Percentiles rank a stretch among this genome's conserved stretches.
These are phyloP conservation scores for Leptinotarsa peninsularis DNA, from an alignment of 2,888 invertebrate genomes.

Conservation along the genomic window DNA sequence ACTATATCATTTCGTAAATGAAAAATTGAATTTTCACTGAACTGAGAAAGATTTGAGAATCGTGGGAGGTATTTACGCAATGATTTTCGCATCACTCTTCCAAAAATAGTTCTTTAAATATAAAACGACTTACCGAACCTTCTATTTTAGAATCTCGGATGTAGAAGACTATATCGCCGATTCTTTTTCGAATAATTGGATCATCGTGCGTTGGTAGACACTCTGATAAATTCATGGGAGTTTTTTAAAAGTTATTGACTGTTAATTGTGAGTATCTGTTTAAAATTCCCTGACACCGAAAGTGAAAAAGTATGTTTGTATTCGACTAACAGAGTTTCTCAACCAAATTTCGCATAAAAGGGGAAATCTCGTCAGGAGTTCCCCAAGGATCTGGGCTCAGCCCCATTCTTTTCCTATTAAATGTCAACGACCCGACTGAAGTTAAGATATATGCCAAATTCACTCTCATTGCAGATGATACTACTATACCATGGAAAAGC, in stretches of 20 bases:
- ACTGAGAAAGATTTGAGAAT: conserved; percentile 16
- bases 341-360: too few relatives aligned
- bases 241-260: background rate
- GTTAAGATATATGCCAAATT: too few relatives aligned
- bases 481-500: too few relatives aligned
- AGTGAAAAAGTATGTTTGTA: too few relatives aligned
- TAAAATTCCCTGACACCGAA: too few relatives aligned
- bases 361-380: too few relatives aligned
- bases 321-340: too few relatives aligned
- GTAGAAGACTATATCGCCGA: conserved; percentile 21
- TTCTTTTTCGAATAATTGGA: conserved; percentile 18
- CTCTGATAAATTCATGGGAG: conserved; percentile 1
- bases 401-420: too few relatives aligned
- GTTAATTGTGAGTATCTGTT: too few relatives aligned
- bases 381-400: too few relatives aligned
- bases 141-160: conserved; percentile 42
- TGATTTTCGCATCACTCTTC: conserved; percentile 39
- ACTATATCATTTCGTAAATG: conserved; percentile 1
- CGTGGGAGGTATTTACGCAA: conserved; percentile 44
- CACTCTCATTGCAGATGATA: too few relatives aligned
- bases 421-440: too few relatives aligned
- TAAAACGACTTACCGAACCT: conserved; percentile 36
- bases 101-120: conserved; percentile 43
- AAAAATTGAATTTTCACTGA: background rate
- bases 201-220: conserved; percentile 2